These are phyloP conservation scores for Fulica atra DNA, from an alignment of 2,113 vertebrate genomes.

Conservation along the genomic window DNA sequence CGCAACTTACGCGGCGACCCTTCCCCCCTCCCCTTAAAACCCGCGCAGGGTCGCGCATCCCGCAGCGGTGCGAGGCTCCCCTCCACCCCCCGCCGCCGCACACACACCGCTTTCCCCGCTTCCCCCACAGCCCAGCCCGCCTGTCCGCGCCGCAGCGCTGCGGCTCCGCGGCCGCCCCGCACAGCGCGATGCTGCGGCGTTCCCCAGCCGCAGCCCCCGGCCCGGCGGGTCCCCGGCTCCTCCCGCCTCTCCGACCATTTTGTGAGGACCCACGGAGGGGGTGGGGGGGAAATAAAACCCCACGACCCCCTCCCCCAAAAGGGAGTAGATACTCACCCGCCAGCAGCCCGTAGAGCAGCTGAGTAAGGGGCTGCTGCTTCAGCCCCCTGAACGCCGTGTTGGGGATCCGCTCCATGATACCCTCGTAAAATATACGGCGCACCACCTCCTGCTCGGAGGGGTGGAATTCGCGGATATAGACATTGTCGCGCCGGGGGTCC, in stretches of 20 bases:
- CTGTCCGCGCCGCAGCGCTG: not conserved
- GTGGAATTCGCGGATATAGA: conserved; percentile 91
- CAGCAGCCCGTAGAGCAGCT: conserved; percentile 87
- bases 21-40: not conserved
- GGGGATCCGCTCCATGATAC: conserved; percentile 95
- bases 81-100: not conserved
- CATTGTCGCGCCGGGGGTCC: conserved; percentile 75
- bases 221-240: not conserved
- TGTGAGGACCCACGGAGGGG: not conserved
- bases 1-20: not conserved
- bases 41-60: not conserved
- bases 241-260: not conserved
- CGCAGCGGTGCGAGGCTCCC: not conserved
- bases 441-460: conserved; percentile 86
- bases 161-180: not conserved
- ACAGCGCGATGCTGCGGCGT: not conserved
- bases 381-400: conserved; percentile 93
- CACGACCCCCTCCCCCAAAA: not conserved
- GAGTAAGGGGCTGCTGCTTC: conserved; percentile 86
- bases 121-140: not conserved
- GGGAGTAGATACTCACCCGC: conserved; percentile 82
- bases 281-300: not conserved
- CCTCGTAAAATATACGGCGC: conserved; percentile 93
- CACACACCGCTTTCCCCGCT: no score
- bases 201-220: not conserved